Conservation (phyloP, 2,888 invertebrate species). For the Sinopyrophorus schimmeli region DNA sequence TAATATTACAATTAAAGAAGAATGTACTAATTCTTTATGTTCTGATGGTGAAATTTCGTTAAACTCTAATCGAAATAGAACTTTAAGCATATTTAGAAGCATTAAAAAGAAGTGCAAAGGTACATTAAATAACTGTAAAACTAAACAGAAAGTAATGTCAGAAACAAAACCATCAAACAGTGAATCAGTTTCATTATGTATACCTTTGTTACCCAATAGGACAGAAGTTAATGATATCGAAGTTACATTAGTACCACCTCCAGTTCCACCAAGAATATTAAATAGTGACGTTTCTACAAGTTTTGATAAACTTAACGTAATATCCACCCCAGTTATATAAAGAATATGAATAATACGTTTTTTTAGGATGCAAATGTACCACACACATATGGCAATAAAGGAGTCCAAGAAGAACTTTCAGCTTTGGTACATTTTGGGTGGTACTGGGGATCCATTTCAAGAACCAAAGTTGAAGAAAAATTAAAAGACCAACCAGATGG, state of each 20-base stretch:
- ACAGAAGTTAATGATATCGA: no score
- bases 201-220: not conserved
- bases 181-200: conserved; percentile 6
- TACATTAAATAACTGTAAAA: conserved; percentile 29
- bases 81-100: conserved; percentile 30
- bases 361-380: no score
- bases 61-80: conserved; percentile 25
- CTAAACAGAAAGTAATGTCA: conserved; percentile 7
- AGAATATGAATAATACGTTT: no score
- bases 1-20: conserved; percentile 1
- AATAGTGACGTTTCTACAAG: no score
- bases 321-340: no score
- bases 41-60: conserved; percentile 21
- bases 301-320: no score
- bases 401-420: conserved; percentile 45
- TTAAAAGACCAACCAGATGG: conserved; percentile 72
- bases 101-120: conserved; percentile 32
- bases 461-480: conserved; percentile 72
- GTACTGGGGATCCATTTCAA: conserved; percentile 82
- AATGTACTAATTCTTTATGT: not conserved
- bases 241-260: conserved; percentile 21
- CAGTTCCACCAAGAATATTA: conserved; percentile 27
- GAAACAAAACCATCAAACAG: not conserved
- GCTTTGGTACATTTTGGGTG: conserved; percentile 63
- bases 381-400: conserved; percentile 19